Conservation (phyloP, 2,113 vertebrate species). For the Zonotrichia leucophrys region DNA sequence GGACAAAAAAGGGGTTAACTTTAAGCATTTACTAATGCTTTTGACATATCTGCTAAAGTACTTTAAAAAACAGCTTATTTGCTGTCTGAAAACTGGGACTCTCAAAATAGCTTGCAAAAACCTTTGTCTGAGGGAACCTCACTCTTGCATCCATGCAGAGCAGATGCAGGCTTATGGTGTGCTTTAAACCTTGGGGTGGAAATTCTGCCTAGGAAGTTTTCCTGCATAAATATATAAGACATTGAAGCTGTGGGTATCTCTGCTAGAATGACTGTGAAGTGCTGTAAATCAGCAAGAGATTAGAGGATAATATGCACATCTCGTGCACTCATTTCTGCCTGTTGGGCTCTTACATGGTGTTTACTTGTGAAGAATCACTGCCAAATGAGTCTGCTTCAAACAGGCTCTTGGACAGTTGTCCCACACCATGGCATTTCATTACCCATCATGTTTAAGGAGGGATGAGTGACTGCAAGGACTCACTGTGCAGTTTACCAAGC, state of each 20-base stretch:
- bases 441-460: conserved; percentile 45
- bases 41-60: neutral
- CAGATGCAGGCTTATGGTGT: neutral
- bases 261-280: neutral
- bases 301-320: neutral
- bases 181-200: neutral
- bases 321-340: conserved; percentile 18
- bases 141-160: neutral
- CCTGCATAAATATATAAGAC: conserved; percentile 46
- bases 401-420: conserved; percentile 33
- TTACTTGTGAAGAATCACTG: conserved; percentile 23
- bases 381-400: conserved; percentile 52
- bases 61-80: conserved; percentile 3
- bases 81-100: neutral
- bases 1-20: neutral
- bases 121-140: neutral
- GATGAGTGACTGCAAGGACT: conserved; percentile 34
- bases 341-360: neutral
- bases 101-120: conserved; percentile 14
- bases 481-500: neutral
- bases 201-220: conserved; percentile 18
- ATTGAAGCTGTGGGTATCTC: neutral
- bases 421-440: conserved; percentile 59
- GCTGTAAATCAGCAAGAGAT: conserved; percentile 39
- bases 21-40: neutral